phyloP scores from a whole-genome alignment of 2,888 invertebrate genomes.

The Hydrotaea diabolus region DNA sequence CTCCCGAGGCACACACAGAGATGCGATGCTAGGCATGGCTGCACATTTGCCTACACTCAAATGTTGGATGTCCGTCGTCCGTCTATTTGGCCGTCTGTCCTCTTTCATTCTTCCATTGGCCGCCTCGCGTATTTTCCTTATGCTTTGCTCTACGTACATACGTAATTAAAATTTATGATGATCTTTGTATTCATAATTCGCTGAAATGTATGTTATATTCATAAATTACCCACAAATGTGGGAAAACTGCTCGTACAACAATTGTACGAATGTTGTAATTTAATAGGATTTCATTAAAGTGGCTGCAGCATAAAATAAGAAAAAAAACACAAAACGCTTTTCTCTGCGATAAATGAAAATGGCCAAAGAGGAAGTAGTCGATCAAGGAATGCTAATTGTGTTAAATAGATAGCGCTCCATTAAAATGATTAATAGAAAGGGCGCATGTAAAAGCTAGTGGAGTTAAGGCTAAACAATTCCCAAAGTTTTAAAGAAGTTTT shows the following conservation, averaged over 20 bases:
- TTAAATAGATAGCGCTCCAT: not conserved
- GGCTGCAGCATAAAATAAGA: not conserved
- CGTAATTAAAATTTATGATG: constrained; percentile 65
- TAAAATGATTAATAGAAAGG: not conserved
- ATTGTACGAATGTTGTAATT: constrained; percentile 30
- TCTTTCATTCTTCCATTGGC: no score
- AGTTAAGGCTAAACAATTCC: no score
- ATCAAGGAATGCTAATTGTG: no score
- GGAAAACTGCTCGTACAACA: constrained; percentile 39
- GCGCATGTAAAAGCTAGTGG: not conserved
- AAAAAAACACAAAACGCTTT: not conserved
- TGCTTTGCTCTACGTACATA: not conserved
- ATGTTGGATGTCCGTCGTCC: constrained; percentile 4
- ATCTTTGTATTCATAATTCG: constrained; percentile 51
- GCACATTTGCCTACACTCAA: constrained; percentile 15
- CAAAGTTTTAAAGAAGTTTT: no score
- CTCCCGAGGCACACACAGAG: not conserved
- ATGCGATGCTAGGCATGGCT: not conserved
- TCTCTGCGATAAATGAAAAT: not conserved
- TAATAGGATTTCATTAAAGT: constrained; percentile 18
- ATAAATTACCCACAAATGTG: constrained; percentile 49
- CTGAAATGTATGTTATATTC: constrained; percentile 24
- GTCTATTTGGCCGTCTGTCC: not conserved
- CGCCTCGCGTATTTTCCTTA: not conserved
- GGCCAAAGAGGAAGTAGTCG: not conserved